phyloP scores from a whole-genome alignment of 2,888 invertebrate species.

The Neoaliturus tenellus region DNA sequence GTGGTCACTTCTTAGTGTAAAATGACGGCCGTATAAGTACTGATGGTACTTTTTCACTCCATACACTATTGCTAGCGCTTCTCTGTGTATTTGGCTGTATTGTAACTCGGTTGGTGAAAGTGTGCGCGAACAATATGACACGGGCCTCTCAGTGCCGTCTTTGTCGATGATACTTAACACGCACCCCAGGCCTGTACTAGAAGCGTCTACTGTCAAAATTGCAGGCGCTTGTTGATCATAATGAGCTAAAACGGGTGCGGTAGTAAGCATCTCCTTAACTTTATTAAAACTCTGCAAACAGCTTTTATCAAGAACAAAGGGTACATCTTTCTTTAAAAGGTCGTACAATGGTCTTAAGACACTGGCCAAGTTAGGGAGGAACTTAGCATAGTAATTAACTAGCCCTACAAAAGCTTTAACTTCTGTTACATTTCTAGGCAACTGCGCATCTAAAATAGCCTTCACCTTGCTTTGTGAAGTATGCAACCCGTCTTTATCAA shows the following conservation, averaged over 20 bases:
- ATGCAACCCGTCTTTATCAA: conserved; percentile 62
- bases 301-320: neutral
- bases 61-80: no score
- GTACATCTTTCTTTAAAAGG: conserved; percentile 35
- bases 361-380: conserved; percentile 7
- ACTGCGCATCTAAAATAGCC: conserved; percentile 62
- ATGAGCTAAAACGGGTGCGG: conserved; percentile 51
- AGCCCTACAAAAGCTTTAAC: conserved; percentile 67
- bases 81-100: conserved; percentile 53
- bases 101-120: conserved; percentile 47
- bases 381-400: conserved; percentile 68
- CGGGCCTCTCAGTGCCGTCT: conserved; percentile 25
- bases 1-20: conserved; percentile 56
- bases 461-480: conserved; percentile 60
- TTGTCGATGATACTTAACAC: conserved; percentile 36
- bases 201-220: conserved; percentile 53
- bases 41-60: conserved; percentile 56
- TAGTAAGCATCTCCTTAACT: conserved; percentile 44
- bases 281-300: neutral
- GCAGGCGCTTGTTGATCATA: conserved; percentile 42
- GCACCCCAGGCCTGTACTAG: conserved; percentile 51
- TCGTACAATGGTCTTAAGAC: conserved; percentile 42
- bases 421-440: conserved; percentile 62
- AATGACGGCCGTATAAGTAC: conserved; percentile 52
- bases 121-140: conserved; percentile 51